Evolutionary conservation across 2,888 invertebrate species (phyloP).

Genomic region (Clusia tigrina): DNA sequence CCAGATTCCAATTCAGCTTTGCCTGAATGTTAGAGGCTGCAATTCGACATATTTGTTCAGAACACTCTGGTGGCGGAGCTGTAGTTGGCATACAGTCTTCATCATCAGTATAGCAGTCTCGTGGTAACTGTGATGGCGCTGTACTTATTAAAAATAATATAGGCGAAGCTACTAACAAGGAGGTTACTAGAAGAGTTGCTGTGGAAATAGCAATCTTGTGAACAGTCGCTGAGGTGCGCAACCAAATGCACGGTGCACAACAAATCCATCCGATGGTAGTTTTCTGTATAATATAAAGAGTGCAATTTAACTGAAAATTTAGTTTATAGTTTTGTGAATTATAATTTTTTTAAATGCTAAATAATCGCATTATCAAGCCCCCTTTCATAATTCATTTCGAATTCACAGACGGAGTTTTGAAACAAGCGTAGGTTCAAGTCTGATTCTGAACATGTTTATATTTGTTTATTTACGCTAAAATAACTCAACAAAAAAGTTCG

Average conservation of each 20-base stretch:
- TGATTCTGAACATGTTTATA: too few relatives aligned
- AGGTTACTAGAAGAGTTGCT: conserved; percentile 69
- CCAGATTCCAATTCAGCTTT: conserved; percentile 61
- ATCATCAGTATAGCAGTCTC: conserved; percentile 61
- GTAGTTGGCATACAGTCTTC: conserved; percentile 60
- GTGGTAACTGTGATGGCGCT: conserved; percentile 61
- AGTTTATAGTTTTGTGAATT: too few relatives aligned
- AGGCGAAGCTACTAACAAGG: conserved; percentile 69
- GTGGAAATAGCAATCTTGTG: conserved; percentile 70
- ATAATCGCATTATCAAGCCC: too few relatives aligned
- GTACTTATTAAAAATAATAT: conserved; percentile 69
- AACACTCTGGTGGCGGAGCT: conserved; percentile 59
- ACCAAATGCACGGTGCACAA: conserved; percentile 69
- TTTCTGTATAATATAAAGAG: conserved; percentile 49
- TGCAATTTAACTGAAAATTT: too few relatives aligned
- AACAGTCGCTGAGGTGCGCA: conserved; percentile 68
- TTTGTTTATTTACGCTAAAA: too few relatives aligned
- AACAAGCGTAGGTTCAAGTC: too few relatives aligned
- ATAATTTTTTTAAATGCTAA: too few relatives aligned
- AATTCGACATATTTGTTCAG: conserved; percentile 55
- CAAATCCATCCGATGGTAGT: conserved; percentile 68
- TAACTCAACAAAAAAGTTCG: too few relatives aligned
- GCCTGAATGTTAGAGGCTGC: conserved; percentile 62
- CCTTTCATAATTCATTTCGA: too few relatives aligned
- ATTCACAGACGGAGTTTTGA: too few relatives aligned